A percentile compares a stretch with the other conserved stretches of the same genome.
Evolutionary conservation across 2,113 vertebrate species (phyloP).

Genomic region (Pangasianodon hypophthalmus): DNA sequence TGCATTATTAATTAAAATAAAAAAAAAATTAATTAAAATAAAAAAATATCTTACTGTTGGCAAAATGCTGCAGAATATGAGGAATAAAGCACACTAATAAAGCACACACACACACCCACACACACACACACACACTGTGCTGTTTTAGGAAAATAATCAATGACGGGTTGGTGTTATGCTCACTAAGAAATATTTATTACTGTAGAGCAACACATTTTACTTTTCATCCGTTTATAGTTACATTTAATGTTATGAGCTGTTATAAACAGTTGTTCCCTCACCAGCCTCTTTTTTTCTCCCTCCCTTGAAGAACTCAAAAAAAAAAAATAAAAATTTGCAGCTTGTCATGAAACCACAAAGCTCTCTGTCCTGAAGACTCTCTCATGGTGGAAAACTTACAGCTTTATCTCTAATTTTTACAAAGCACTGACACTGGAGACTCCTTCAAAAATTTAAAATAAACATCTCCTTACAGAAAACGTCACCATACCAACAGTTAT

Average conservation of each 20-base stretch:
- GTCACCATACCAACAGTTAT: too few relatives aligned
- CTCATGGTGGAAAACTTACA: too few relatives aligned
- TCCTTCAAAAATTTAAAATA: too few relatives aligned
- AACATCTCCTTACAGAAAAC: too few relatives aligned
- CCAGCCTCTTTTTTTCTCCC: not conserved
- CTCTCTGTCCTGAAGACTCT: too few relatives aligned
- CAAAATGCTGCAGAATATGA: not conserved
- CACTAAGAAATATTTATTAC: not conserved
- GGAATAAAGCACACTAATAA: not conserved
- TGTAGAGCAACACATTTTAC: not conserved
- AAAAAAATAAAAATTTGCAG: too few relatives aligned
- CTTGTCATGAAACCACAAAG: too few relatives aligned
- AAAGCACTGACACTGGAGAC: too few relatives aligned
- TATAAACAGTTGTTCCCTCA: not conserved
- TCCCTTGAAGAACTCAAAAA: not conserved
- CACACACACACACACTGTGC: not conserved
- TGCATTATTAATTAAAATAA: not conserved
- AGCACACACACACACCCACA: too few relatives aligned
- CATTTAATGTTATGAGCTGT: not conserved
- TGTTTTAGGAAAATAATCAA: not conserved
- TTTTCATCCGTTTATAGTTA: not conserved
- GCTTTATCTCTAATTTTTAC: too few relatives aligned
- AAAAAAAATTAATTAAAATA: too few relatives aligned
- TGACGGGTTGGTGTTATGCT: not conserved
- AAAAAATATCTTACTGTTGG: too few relatives aligned